These are phyloP conservation scores for Zaprionus ghesquierei DNA, from an alignment of 1,140 invertebrate species.

Conservation along the genomic window DNA sequence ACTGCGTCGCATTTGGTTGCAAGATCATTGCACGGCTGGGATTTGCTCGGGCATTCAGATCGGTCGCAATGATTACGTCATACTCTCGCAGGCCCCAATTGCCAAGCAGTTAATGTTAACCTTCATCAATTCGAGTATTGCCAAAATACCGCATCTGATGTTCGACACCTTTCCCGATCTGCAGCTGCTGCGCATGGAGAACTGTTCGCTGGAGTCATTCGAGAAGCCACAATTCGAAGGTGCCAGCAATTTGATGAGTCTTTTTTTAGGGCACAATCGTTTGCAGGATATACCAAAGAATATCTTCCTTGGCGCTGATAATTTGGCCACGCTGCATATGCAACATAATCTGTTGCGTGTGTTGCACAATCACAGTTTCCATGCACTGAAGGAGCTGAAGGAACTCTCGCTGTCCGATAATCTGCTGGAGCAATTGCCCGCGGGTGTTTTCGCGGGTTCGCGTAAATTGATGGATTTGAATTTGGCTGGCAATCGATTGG, in stretches of 20 bases:
- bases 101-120: constrained; percentile 63
- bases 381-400: constrained; percentile 72
- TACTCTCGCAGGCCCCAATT: constrained; percentile 70
- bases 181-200: constrained; percentile 77
- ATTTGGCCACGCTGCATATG: constrained; percentile 64
- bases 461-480: constrained; percentile 68
- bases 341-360: constrained; percentile 56
- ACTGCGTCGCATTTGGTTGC: constrained; percentile 75
- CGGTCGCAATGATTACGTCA: constrained; percentile 72
- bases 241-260: constrained; percentile 76
- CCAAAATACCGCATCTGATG: constrained; percentile 77
- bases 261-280: constrained; percentile 69
- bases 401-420: constrained; percentile 66
- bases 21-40: constrained; percentile 72
- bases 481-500: constrained; percentile 68
- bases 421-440: constrained; percentile 57
- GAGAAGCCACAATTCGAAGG: constrained; percentile 79
- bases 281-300: constrained; percentile 75
- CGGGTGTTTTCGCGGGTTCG: constrained; percentile 57
- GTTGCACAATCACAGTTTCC: constrained; percentile 67
- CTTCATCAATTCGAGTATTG: constrained; percentile 74
- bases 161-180: constrained; percentile 80
- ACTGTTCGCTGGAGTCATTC: constrained; percentile 72
- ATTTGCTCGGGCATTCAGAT: constrained; percentile 69
- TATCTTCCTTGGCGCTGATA: constrained; percentile 77